A percentile compares a stretch with the other conserved stretches of the same genome.
These are phyloP conservation scores for Macquaria ambigua DNA, from an alignment of 2,113 vertebrate genomes.

Conservation along the genomic window DNA sequence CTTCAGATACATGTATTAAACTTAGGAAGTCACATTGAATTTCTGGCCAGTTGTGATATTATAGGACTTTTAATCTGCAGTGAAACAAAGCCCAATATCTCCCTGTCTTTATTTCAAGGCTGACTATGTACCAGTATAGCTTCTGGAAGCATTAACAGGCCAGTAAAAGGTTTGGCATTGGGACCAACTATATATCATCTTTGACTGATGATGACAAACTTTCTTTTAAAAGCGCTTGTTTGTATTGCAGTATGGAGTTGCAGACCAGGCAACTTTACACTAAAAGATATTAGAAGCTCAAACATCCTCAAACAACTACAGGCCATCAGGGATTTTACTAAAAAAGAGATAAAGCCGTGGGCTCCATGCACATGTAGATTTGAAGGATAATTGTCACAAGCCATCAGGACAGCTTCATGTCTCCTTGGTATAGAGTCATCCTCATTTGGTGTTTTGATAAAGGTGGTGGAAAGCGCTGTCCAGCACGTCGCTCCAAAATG, in stretches of 20 bases:
- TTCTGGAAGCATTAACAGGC: constrained; percentile 28
- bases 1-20: constrained; percentile 8
- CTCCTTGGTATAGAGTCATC: not conserved
- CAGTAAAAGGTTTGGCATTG: constrained; percentile 26
- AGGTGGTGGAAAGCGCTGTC: not conserved
- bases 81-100: constrained; percentile 45
- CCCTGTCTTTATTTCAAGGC: constrained; percentile 34
- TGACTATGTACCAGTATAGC: not conserved
- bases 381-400: not conserved
- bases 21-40: constrained; percentile 8
- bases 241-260: constrained; percentile 2
- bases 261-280: constrained; percentile 18
- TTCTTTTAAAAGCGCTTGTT: constrained; percentile 20
- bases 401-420: not conserved
- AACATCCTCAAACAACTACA: not conserved
- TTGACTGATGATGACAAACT: constrained; percentile 37
- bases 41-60: not conserved
- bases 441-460: not conserved
- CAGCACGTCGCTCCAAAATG: not conserved
- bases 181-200: constrained; percentile 22
- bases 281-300: not conserved
- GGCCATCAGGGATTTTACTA: not conserved
- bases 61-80: constrained; percentile 39
- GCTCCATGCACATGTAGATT: too few species aligned
- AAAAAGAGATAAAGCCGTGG: not conserved